Evolutionary conservation across 2,888 invertebrate species (phyloP).

Genomic region (Luffia ferchaultella): DNA sequence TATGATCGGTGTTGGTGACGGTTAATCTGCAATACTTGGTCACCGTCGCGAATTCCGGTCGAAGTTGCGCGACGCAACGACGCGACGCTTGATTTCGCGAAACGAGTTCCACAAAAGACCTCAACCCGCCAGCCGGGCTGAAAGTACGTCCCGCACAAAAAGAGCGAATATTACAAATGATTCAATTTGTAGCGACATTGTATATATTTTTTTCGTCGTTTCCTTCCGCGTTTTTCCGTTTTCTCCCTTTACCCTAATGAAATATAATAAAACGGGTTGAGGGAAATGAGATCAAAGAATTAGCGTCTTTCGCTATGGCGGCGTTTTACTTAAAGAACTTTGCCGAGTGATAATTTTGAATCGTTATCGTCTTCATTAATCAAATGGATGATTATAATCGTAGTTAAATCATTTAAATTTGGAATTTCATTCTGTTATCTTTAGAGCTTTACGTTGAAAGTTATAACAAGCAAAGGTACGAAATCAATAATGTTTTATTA

Average conservation of each 20-base stretch:
- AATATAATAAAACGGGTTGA: not conserved
- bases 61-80: too few species aligned
- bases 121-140: not conserved
- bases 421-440: too few species aligned
- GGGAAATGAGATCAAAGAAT: constrained; percentile 29
- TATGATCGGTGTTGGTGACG: too few species aligned
- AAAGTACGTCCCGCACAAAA: constrained; percentile 20
- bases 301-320: not conserved
- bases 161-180: constrained; percentile 57
- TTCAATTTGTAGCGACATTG: constrained; percentile 52
- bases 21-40: not conserved
- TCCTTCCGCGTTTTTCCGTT: constrained; percentile 26
- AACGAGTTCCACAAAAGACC: not conserved
- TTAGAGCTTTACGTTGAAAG: too few species aligned
- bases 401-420: too few species aligned
- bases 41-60: too few species aligned
- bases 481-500: too few species aligned
- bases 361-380: not conserved
- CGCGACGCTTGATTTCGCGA: not conserved
- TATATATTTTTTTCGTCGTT: constrained; percentile 35
- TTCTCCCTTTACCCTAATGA: constrained; percentile 25
- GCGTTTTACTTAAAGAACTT: not conserved
- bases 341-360: not conserved
- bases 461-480: too few species aligned
- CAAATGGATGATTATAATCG: too few species aligned